Evolutionary conservation across 2,888 invertebrate genomes (phyloP).

Genomic region (Meteorus colon): DNA sequence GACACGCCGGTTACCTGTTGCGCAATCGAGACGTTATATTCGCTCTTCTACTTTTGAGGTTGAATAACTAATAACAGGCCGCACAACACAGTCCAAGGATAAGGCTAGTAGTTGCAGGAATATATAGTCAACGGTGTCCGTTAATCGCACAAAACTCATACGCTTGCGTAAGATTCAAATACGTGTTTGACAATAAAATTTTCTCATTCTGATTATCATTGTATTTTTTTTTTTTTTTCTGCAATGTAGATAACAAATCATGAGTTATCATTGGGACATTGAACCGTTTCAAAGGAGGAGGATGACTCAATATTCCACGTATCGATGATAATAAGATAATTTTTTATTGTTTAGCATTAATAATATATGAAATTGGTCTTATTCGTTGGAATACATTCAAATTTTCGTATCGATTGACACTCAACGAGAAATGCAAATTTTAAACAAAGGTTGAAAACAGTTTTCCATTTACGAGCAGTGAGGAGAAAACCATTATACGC

Average conservation of each 20-base stretch:
- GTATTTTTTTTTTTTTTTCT: not conserved
- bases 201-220: not conserved
- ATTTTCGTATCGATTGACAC: too few species aligned
- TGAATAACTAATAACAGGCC: slow-evolving; percentile 70
- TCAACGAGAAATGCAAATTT: too few species aligned
- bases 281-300: not conserved
- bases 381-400: too few species aligned
- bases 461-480: too few species aligned
- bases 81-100: slow-evolving; percentile 72
- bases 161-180: slow-evolving; percentile 36
- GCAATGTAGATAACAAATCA: slow-evolving; percentile 8
- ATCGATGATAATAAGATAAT: not conserved
- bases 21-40: slow-evolving; percentile 67
- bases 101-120: slow-evolving; percentile 40
- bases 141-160: slow-evolving; percentile 35
- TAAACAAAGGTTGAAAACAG: too few species aligned
- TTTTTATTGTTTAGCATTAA: not conserved
- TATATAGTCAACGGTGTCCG: slow-evolving; percentile 36
- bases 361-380: not conserved
- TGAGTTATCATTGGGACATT: slow-evolving; percentile 13
- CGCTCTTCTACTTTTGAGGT: slow-evolving; percentile 68
- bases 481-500: too few species aligned
- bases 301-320: not conserved
- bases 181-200: slow-evolving; percentile 8
- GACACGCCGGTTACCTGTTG: slow-evolving; percentile 64